phyloP scores from a whole-genome alignment of 1,140 invertebrate genomes.

The Penaeus indicus region DNA sequence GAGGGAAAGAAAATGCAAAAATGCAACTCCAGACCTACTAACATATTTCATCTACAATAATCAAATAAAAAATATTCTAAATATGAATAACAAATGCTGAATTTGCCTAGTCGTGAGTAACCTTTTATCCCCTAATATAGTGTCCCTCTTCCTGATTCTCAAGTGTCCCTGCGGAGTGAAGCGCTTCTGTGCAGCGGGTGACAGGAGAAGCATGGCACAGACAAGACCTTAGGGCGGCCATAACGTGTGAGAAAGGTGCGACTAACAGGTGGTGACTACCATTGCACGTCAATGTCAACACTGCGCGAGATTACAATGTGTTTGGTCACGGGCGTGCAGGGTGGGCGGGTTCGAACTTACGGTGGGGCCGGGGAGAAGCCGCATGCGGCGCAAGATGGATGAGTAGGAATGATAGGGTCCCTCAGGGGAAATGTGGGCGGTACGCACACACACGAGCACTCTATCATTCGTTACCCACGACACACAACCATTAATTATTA shows the following conservation, averaged over 20 bases:
- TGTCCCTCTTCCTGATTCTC: background rate
- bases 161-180: background rate
- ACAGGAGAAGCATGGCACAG: conserved; percentile 9
- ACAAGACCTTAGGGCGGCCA: background rate
- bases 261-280: conserved; percentile 49
- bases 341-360: conserved; percentile 34
- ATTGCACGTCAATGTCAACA: conserved; percentile 59
- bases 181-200: conserved; percentile 40
- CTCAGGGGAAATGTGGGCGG: conserved; percentile 52
- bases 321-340: conserved; percentile 55
- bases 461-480: conserved; percentile 38
- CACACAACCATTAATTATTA: background rate
- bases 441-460: conserved; percentile 51
- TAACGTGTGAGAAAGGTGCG: conserved; percentile 16
- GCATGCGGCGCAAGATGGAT: conserved; percentile 54
- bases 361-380: conserved; percentile 28
- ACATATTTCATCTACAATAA: background rate
- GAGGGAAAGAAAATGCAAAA: no score
- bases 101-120: background rate
- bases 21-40: background rate
- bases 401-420: conserved; percentile 60
- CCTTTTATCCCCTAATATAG: background rate
- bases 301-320: conserved; percentile 44
- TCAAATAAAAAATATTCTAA: no score
- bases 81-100: no score